Evolutionary conservation across 2,797 vertebrate genomes (phyloP), one percentile per base, ranked within the genome.

Genomic region (Lerista edwardsae): DNA sequence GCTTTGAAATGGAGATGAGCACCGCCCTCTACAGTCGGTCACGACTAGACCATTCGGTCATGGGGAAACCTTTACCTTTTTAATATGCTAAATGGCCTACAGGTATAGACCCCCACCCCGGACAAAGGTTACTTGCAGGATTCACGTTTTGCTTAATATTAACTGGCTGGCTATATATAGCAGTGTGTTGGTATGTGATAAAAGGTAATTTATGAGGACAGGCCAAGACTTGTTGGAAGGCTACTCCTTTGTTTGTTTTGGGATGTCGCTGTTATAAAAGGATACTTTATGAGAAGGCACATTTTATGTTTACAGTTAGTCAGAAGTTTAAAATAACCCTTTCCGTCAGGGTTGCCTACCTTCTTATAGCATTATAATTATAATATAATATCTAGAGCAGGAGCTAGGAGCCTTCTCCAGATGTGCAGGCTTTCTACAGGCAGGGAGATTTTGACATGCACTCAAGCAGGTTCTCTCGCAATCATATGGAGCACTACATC

Each of bases 71-170:
- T n/a, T n/a, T n/a, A n/a, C n/a, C n/a, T n/a, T n/a, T n/a, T n/a
- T n/a, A n/a, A n/a, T n/a, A n/a, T n/a, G n/a, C n/a, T n/a, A n/a
- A n/a, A n/a, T n/a, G n/a, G n/a, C n/a, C n/a, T n/a, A n/a, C n/a
- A 55, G 51, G 3, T 55, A 17, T 55, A 55, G 51, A 10, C 51
- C 51, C 75, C 6, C 31, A 73, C 83, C 82, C 73, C 84, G 80
- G 65, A 64, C 75, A 89, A 90, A 92, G 81, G 72, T 84, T 91
- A 80, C 8, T 87, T 87, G 77, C 74, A 79, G 90, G 84, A 59
- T 73, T 31, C 80, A 79, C 81, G 72, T 88, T 94, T 83, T 92
- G 41, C 83, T 91, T 89, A 84, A 57, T 90, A 41, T 77, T 7
- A 0, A 84, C 79, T 0, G 1, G 27, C 82, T 87, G 27, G 90